These are phyloP conservation scores for Aphelocoma californica DNA, from an alignment of 2,797 vertebrate species.

Conservation along the genomic window DNA sequence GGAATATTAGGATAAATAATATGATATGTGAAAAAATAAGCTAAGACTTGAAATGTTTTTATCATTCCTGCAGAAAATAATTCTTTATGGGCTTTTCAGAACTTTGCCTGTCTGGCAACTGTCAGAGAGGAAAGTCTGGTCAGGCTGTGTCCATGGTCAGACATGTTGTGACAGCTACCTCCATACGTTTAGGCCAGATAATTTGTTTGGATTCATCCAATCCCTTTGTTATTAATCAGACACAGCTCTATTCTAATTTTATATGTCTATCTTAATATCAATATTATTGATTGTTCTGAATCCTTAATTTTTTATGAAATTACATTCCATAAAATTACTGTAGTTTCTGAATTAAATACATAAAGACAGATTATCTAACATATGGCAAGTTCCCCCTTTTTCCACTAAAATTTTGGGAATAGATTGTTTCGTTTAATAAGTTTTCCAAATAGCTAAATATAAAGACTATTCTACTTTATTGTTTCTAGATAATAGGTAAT, in stretches of 20 bases:
- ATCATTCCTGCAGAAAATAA: neutral
- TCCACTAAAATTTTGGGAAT: neutral
- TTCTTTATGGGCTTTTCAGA: neutral
- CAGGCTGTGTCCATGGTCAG: neutral
- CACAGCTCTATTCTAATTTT: neutral
- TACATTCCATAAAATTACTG: neutral
- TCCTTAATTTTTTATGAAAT: neutral
- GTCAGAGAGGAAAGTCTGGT: neutral
- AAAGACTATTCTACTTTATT: neutral
- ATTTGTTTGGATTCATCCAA: neutral
- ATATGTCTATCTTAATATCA: neutral
- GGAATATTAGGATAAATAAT: neutral
- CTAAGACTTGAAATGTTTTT: neutral
- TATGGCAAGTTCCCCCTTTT: fast-evolving
- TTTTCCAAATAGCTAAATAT: neutral
- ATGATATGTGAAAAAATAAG: neutral
- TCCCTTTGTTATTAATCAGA: neutral
- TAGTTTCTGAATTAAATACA: neutral
- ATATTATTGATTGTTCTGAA: neutral
- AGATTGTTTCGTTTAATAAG: neutral
- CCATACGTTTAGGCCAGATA: neutral
- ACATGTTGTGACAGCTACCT: fast-evolving
- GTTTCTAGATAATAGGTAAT: neutral
- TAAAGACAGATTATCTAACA: neutral
- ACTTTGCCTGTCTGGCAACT: neutral